Conservation (phyloP, 2,888 invertebrate genomes). For the Sarcophaga carnaria region DNA sequence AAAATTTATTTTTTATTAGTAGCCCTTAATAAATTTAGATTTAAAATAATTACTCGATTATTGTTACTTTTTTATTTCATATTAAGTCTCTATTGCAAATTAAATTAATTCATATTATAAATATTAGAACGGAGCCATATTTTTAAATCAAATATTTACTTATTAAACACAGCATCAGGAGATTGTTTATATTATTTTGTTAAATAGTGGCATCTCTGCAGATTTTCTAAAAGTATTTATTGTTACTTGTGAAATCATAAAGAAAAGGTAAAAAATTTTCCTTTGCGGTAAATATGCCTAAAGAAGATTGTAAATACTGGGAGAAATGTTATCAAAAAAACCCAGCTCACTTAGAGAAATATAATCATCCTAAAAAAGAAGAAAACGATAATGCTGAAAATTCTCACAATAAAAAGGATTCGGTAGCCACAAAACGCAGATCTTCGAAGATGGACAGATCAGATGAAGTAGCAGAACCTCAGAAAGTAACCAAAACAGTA, state of each 20-base stretch:
- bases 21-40: too few relatives aligned
- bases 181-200: not conserved
- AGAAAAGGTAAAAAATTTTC: constrained; percentile 68
- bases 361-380: constrained; percentile 86
- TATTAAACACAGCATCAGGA: constrained; percentile 14
- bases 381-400: not conserved
- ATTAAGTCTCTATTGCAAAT: too few relatives aligned
- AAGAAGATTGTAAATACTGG: constrained; percentile 89
- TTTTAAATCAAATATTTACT: too few relatives aligned
- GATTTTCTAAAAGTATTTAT: not conserved
- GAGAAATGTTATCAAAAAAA: constrained; percentile 92
- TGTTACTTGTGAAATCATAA: constrained; percentile 13
- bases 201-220: constrained; percentile 11
- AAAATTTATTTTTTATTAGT: too few relatives aligned
- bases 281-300: constrained; percentile 73
- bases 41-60: too few relatives aligned
- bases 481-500: not conserved
- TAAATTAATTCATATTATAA: too few relatives aligned
- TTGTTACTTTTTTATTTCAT: too few relatives aligned
- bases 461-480: not conserved
- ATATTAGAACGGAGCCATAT: too few relatives aligned
- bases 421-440: constrained; percentile 38
- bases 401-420: constrained; percentile 53
- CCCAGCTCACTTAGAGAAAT: constrained; percentile 87
- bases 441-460: constrained; percentile 36